These are phyloP conservation scores for Ormyrus rosae DNA, from an alignment of 2,888 invertebrate genomes.

Conservation along the genomic window DNA sequence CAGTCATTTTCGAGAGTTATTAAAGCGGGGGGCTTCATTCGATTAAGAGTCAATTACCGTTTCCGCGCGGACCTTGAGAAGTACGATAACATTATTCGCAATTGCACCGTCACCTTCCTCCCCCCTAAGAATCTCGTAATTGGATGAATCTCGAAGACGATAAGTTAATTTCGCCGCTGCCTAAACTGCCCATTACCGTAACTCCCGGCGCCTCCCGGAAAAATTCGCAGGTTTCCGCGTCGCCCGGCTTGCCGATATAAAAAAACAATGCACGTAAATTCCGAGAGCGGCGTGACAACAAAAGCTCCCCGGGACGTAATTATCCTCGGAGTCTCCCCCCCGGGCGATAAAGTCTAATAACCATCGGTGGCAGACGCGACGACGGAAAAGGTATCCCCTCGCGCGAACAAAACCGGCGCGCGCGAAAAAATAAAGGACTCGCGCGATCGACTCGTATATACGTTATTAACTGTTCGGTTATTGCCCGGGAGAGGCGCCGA, in stretches of 20 bases:
- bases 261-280: background rate
- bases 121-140: background rate
- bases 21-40: no score
- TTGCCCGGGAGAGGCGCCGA: conserved; percentile 4
- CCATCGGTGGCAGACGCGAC: conserved; percentile 26
- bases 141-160: background rate
- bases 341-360: conserved; percentile 44
- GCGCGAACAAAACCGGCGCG: conserved; percentile 6
- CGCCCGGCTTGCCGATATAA: background rate
- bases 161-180: background rate
- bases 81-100: background rate
- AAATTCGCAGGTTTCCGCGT: background rate
- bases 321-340: background rate
- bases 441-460: background rate
- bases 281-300: background rate
- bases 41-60: no score
- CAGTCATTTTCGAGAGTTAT: no score
- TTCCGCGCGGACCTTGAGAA: no score
- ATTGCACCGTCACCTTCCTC: background rate
- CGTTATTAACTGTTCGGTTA: conserved; percentile 15
- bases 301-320: conserved; percentile 4
- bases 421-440: background rate
- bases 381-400: background rate
- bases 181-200: no score
- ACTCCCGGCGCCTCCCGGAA: background rate